Conservation (phyloP, 2,888 invertebrate genomes). For the Brachyptera putata region DNA sequence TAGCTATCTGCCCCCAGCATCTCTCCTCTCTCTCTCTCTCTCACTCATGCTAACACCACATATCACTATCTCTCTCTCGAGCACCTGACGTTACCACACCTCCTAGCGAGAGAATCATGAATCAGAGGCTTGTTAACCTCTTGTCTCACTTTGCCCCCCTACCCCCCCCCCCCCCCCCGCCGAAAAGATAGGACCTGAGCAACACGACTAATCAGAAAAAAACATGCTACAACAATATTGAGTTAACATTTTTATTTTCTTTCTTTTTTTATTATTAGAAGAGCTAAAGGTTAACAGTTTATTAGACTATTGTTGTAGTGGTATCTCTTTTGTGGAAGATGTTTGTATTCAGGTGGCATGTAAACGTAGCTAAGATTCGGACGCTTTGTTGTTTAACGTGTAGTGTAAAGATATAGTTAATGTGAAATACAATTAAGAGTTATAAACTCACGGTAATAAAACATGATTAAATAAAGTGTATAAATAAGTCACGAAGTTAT, state of each 20-base stretch:
- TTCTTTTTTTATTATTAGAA: not conserved
- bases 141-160: not conserved
- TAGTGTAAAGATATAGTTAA: too few species aligned
- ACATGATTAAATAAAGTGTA: too few species aligned
- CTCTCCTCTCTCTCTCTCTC: not conserved
- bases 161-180: not conserved
- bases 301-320: too few species aligned
- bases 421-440: too few species aligned
- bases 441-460: too few species aligned
- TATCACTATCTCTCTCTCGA: not conserved
- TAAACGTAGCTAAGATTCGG: too few species aligned
- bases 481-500: too few species aligned
- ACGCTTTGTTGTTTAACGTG: too few species aligned
- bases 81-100: slow-evolving; percentile 24
- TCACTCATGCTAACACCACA: not conserved
- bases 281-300: too few species aligned
- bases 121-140: slow-evolving; percentile 33
- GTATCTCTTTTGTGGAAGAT: too few species aligned
- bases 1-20: not conserved
- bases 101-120: slow-evolving; percentile 29
- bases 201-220: not conserved
- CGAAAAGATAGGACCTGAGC: not conserved
- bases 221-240: not conserved
- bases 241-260: not conserved
- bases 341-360: too few species aligned